Percentiles rank a stretch among this genome's conserved stretches.
These are phyloP conservation scores for Sinopyrophorus schimmeli DNA, from an alignment of 2,888 invertebrate species.

Conservation along the genomic window DNA sequence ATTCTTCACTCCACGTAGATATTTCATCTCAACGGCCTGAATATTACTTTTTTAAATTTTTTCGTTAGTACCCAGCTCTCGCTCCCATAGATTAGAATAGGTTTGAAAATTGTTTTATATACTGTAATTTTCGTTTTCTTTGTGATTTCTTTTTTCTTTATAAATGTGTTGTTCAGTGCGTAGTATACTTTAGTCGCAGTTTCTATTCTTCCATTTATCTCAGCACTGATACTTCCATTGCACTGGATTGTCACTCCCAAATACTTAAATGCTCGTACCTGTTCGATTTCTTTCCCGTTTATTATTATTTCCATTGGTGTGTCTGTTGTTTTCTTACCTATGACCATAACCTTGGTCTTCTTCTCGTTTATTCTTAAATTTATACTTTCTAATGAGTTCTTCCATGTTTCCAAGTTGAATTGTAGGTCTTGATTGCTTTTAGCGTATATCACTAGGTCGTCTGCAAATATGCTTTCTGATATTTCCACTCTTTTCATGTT, in stretches of 20 bases:
- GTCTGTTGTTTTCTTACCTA: too few species aligned
- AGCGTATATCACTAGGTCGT: conserved; percentile 14
- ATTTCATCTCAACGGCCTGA: conserved; percentile 6
- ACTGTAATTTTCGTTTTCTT: conserved; percentile 8
- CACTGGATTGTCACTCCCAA: conserved; percentile 14
- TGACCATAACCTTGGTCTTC: conserved; percentile 23
- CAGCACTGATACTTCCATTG: conserved; percentile 9
- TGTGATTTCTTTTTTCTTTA: conserved; percentile 2
- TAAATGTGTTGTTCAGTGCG: conserved; percentile 3
- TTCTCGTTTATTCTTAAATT: conserved; percentile 18
- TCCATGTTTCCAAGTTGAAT: conserved; percentile 9
- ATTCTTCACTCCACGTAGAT: conserved; percentile 2
- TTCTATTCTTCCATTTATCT: conserved; percentile 17
- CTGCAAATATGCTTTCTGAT: conserved; percentile 16
- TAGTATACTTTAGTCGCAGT: conserved; percentile 11
- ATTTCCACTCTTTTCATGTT: conserved; percentile 9
- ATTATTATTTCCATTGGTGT: conserved; percentile 10
- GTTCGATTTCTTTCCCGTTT: conserved; percentile 10
- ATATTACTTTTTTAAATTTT: conserved; percentile 4
- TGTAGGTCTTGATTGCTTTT: conserved; percentile 9
- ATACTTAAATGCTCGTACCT: conserved; percentile 14
- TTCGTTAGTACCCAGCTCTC: conserved; percentile 5
- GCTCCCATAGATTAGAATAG: conserved; percentile 2
- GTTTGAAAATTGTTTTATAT: conserved; percentile 7
- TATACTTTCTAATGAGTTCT: conserved; percentile 2